A percentile compares a stretch with the other conserved stretches of the same genome.
Evolutionary conservation across 2,113 vertebrate genomes (phyloP).

Genomic region (Nerophis ophidion): DNA sequence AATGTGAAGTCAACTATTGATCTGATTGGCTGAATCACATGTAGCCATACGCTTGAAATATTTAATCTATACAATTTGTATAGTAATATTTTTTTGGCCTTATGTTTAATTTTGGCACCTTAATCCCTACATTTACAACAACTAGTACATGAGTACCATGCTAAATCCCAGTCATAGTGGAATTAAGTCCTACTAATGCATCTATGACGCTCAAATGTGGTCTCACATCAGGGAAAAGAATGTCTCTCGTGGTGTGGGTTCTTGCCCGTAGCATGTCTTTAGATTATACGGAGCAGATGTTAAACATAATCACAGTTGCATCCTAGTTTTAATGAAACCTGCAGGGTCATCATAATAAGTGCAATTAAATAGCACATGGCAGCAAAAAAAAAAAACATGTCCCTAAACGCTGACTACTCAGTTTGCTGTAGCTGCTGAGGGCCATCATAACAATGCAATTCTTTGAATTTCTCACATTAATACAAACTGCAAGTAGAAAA

Average conservation of each 20-base stretch:
- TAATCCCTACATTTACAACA: neutral
- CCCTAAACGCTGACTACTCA: slow-evolving; percentile 5
- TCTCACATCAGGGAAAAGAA: slow-evolving; percentile 31
- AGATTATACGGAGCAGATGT: slow-evolving; percentile 54
- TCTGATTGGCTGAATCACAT: no score
- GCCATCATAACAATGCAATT: no score
- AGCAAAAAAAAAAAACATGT: neutral
- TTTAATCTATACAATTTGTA: no score
- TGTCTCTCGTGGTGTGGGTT: slow-evolving; percentile 18
- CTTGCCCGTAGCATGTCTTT: slow-evolving; percentile 37
- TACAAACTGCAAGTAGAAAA: no score
- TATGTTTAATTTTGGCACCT: no score
- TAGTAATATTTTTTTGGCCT: no score
- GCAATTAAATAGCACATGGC: slow-evolving; percentile 31
- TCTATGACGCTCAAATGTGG: slow-evolving; percentile 48
- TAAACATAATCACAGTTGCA: slow-evolving; percentile 49
- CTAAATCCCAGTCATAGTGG: slow-evolving; percentile 3
- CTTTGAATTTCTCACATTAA: no score
- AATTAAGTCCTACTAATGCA: slow-evolving; percentile 52
- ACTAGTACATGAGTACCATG: neutral
- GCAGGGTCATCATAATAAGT: slow-evolving; percentile 31
- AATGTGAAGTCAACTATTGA: no score
- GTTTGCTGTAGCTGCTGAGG: neutral
- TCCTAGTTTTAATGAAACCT: slow-evolving; percentile 53
- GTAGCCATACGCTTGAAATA: no score